phyloP scores from a whole-genome alignment of 2,113 vertebrate genomes.

The Corynorhinus townsendii region DNA sequence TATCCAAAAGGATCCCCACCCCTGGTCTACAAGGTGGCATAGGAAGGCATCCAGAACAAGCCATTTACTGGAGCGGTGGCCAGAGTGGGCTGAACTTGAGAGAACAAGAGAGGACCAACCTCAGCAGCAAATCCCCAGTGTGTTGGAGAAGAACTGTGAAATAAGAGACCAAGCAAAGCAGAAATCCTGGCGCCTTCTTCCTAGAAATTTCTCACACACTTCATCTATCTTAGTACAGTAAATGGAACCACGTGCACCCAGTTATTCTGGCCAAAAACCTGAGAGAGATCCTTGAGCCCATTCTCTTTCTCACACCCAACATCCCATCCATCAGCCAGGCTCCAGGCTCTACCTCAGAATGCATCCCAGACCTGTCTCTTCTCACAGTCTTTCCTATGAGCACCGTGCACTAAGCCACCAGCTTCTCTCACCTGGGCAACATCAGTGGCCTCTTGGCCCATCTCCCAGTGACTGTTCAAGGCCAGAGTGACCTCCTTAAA shows the following conservation, averaged over 20 bases:
- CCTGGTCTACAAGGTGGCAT: background rate
- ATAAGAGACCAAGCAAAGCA: conserved; percentile 20
- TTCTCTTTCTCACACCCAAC: background rate
- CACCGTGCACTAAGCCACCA: background rate
- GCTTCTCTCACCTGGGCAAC: background rate
- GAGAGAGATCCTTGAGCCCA: background rate
- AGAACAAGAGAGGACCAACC: background rate
- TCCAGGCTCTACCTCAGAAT: background rate
- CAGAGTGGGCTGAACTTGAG: background rate
- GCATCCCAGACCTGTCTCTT: background rate
- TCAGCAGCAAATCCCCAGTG: background rate
- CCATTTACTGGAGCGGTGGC: background rate
- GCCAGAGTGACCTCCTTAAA: background rate
- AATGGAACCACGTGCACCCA: conserved; percentile 1
- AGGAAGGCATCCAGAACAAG: background rate
- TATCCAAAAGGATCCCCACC: too few species aligned
- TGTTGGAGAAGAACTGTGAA: background rate
- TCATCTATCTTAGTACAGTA: conserved; percentile 30
- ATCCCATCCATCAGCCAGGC: background rate
- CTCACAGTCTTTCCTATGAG: background rate
- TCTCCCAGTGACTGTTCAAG: background rate
- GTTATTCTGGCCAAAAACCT: background rate
- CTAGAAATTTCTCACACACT: conserved; percentile 27
- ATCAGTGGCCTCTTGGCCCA: background rate
- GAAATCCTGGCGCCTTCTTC: background rate